A percentile compares a stretch with the other conserved stretches of the same genome.
Conservation (phyloP, 2,797 vertebrate genomes). For the Chiloscyllium punctatum region DNA sequence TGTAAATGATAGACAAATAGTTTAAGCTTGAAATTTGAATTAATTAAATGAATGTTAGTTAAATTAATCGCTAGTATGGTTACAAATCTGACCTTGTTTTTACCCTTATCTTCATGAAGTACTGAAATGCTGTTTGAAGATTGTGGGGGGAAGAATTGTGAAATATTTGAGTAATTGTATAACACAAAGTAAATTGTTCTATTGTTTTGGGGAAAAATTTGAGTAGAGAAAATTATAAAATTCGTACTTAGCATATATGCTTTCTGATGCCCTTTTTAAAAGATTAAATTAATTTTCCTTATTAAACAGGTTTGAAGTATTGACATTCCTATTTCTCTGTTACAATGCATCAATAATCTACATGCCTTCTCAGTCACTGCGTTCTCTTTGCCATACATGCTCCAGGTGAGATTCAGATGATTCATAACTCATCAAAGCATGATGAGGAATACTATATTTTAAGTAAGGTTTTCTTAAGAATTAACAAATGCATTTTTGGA, state of each 20-base stretch:
- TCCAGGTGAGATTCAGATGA: conserved; percentile 72
- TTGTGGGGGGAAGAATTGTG: background rate
- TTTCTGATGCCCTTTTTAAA: background rate
- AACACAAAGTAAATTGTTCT: background rate
- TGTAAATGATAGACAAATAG: background rate
- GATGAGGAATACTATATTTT: background rate
- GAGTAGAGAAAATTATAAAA: background rate
- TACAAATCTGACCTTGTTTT: background rate
- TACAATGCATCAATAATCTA: conserved; percentile 91
- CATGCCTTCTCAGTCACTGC: conserved; percentile 83
- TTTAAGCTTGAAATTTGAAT: background rate
- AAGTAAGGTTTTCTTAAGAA: background rate
- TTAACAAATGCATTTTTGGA: background rate
- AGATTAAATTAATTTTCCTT: conserved; percentile 24
- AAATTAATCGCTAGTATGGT: no score
- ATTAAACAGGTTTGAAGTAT: conserved; percentile 80
- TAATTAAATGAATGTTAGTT: background rate
- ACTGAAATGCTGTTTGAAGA: background rate
- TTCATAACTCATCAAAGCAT: background rate
- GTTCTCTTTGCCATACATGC: conserved; percentile 88
- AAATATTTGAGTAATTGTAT: background rate
- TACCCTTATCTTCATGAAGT: background rate
- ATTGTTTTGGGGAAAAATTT: no score
- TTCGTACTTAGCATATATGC: background rate
- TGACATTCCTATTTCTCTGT: conserved; percentile 90